These are phyloP conservation scores for Andrena bucephala DNA, from an alignment of 2,888 invertebrate genomes.

Conservation along the genomic window DNA sequence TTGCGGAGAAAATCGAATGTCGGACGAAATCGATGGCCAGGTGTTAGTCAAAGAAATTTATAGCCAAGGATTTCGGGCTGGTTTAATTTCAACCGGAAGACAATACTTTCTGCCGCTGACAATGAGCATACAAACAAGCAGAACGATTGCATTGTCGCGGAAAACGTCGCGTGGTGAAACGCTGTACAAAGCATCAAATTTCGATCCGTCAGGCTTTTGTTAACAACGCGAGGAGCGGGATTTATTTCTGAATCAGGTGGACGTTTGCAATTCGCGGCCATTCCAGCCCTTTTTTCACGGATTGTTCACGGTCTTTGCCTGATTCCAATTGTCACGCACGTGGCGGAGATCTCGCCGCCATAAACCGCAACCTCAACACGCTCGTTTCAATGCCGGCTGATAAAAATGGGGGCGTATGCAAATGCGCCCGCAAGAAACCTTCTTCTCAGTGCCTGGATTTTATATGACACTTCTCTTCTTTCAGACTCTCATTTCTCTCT, in stretches of 20 bases:
- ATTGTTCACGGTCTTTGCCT: conserved; percentile 32
- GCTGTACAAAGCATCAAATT: background rate
- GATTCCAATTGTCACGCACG: conserved; percentile 53
- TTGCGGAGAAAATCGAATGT: too few species aligned
- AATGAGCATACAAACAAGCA: too few species aligned
- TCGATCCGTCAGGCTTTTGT: conserved; percentile 10
- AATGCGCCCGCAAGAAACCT: conserved; percentile 17
- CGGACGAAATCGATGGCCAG: too few species aligned
- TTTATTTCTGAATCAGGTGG: conserved; percentile 34
- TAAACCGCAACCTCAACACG: conserved; percentile 22
- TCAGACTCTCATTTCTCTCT: background rate
- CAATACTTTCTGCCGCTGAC: too few species aligned
- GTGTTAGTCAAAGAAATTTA: too few species aligned
- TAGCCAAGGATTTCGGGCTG: too few species aligned
- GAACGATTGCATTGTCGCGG: too few species aligned
- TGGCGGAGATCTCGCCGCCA: background rate
- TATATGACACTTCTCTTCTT: background rate
- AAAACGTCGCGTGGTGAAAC: too few species aligned
- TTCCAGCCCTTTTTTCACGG: conserved; percentile 44
- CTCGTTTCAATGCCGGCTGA: background rate
- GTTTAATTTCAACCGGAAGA: too few species aligned
- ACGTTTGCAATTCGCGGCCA: conserved; percentile 42
- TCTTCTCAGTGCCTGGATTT: background rate
- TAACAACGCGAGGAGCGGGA: background rate
- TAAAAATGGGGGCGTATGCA: conserved; percentile 22